A percentile compares a stretch with the other conserved stretches of the same genome.
Evolutionary conservation across 1,140 invertebrate genomes (phyloP).

Genomic region (Prorops nasuta): DNA sequence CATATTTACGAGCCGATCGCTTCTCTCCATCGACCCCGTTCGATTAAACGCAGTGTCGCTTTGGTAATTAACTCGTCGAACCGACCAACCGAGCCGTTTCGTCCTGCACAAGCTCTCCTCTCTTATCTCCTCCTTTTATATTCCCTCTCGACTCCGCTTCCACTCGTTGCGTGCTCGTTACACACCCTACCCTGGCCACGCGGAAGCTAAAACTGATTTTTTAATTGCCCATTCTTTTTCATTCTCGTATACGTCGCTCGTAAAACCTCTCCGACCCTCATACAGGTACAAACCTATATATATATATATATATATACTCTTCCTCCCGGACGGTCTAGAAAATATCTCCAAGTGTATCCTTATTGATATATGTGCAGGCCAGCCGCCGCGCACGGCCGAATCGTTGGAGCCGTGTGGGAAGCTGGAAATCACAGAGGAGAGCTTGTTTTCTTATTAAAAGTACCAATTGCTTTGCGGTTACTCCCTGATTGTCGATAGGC

Average conservation of each 20-base stretch:
- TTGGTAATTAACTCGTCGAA: constrained; percentile 31
- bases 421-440: constrained; percentile 1
- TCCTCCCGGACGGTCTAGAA: background rate
- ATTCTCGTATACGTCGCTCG: background rate
- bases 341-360: background rate
- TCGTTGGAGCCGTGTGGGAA: too few relatives aligned
- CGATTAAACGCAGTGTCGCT: constrained; percentile 21
- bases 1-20: constrained; percentile 17
- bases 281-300: too few relatives aligned
- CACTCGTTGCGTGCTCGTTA: background rate
- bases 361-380: background rate
- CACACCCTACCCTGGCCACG: too few relatives aligned
- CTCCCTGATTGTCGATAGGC: constrained; percentile 23
- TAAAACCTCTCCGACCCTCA: too few relatives aligned
- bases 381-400: background rate
- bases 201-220: too few relatives aligned
- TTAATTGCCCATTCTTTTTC: background rate
- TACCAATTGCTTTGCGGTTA: constrained; percentile 26
- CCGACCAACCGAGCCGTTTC: constrained; percentile 11
- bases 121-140: background rate
- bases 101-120: background rate
- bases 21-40: constrained; percentile 23
- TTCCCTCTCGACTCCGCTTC: background rate
- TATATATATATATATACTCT: background rate
- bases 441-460: constrained; percentile 17